Conservation (phyloP, 2,113 vertebrate genomes). For the Chrysochloris asiatica region DNA sequence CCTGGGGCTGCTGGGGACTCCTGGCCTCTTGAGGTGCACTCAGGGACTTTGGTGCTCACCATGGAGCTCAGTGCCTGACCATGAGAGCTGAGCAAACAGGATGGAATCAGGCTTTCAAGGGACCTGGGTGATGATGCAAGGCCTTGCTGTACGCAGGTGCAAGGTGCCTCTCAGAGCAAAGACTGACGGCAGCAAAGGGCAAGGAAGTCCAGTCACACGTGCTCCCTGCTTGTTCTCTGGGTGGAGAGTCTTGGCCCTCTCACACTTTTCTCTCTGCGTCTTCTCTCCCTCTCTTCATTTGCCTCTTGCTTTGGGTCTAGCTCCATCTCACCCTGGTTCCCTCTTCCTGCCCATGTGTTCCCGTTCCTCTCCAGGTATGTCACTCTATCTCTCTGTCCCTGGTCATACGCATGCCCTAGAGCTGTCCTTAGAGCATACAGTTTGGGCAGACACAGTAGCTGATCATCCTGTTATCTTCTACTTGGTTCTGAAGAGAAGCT, state of each 20-base stretch:
- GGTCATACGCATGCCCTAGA: fast-evolving
- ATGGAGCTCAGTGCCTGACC: slow-evolving; percentile 54
- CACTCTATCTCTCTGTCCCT: not conserved
- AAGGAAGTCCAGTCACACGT: too few species aligned
- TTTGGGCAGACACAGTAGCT: fast-evolving
- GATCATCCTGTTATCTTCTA: fast-evolving
- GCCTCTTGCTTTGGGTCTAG: not conserved
- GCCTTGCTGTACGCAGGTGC: not conserved
- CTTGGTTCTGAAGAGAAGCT: not conserved
- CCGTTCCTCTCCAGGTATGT: fast-evolving
- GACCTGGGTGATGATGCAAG: slow-evolving; percentile 40
- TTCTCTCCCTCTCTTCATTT: not conserved
- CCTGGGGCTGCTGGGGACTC: slow-evolving; percentile 11
- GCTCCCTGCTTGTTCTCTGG: too few species aligned
- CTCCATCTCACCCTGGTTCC: not conserved
- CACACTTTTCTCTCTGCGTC: fast-evolving
- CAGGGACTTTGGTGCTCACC: not conserved
- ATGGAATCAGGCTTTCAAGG: not conserved
- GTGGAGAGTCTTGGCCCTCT: too few species aligned
- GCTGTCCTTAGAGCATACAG: fast-evolving
- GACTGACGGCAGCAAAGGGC: not conserved
- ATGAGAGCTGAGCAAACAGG: slow-evolving; percentile 52
- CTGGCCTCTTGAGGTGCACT: not conserved
- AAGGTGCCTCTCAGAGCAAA: not conserved
- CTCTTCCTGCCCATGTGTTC: not conserved